These are phyloP conservation scores for Blastobasis adustella DNA, from an alignment of 2,888 invertebrate genomes.

Conservation along the genomic window DNA sequence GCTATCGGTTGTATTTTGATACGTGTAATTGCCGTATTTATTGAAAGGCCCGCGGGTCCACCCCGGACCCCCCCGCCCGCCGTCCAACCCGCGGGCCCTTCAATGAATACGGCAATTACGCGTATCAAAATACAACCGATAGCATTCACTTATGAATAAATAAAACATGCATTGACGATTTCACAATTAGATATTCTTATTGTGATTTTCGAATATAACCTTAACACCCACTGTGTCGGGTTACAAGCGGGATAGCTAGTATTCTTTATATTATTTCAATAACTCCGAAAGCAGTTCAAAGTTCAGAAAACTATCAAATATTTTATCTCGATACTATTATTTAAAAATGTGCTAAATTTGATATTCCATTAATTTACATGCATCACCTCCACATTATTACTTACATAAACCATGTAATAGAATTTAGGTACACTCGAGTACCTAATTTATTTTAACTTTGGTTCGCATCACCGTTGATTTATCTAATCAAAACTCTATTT, in stretches of 20 bases:
- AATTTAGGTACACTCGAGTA: too few species aligned
- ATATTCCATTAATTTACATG: too few species aligned
- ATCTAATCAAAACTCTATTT: slow-evolving; percentile 51
- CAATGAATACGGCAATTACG: slow-evolving; percentile 10
- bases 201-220: neutral
- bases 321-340: too few species aligned
- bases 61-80: neutral
- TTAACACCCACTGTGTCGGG: too few species aligned
- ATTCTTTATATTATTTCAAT: too few species aligned
- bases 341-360: too few species aligned
- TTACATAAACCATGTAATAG: too few species aligned
- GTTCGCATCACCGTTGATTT: slow-evolving; percentile 3
- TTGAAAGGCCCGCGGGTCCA: slow-evolving; percentile 16
- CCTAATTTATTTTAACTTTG: too few species aligned
- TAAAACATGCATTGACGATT: slow-evolving; percentile 3
- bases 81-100: slow-evolving; percentile 1
- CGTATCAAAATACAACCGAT: neutral
- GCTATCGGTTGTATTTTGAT: neutral
- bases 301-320: too few species aligned
- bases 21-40: slow-evolving; percentile 9
- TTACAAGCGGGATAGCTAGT: too few species aligned
- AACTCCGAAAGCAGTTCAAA: too few species aligned
- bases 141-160: slow-evolving; percentile 1
- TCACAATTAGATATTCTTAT: neutral
- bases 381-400: too few species aligned